phyloP scores from a whole-genome alignment of 2,113 vertebrate genomes.

The Lutjanus erythropterus region DNA sequence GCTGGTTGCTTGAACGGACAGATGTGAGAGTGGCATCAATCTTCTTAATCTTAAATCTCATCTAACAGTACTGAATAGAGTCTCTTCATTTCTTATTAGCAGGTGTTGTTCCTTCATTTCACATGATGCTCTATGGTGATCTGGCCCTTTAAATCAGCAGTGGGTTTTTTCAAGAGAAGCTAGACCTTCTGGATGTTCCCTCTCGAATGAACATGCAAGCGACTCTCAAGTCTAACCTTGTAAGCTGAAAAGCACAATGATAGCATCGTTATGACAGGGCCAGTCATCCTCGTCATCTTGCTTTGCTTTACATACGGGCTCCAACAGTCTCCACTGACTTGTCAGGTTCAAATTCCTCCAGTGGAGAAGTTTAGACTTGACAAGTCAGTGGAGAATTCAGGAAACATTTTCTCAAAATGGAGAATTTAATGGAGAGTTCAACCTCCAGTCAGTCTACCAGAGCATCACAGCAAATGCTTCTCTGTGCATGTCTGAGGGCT shows the following conservation, averaged over 20 bases:
- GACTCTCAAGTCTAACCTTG: conserved; percentile 33
- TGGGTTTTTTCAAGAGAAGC: neutral
- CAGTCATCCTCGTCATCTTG: conserved; percentile 50
- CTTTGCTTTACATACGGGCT: conserved; percentile 45
- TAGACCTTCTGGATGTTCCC: conserved; percentile 4
- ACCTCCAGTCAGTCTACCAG: neutral
- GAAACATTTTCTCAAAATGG: conserved; percentile 3
- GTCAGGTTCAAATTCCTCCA: conserved; percentile 37
- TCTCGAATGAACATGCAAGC: conserved; percentile 29
- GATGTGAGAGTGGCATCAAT: neutral
- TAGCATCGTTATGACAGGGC: conserved; percentile 41
- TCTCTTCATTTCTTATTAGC: too few relatives aligned
- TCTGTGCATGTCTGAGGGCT: neutral
- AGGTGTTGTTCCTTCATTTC: neutral
- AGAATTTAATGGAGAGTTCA: neutral
- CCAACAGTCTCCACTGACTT: conserved; percentile 26
- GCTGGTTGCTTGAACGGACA: neutral
- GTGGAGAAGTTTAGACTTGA: conserved; percentile 26
- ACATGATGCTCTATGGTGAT: neutral
- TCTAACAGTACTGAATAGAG: too few relatives aligned
- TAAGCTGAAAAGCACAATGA: conserved; percentile 31
- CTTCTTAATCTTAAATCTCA: neutral
- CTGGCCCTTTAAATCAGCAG: neutral
- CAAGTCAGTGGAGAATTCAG: conserved; percentile 22
- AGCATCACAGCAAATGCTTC: conserved; percentile 3